These are phyloP conservation scores for Pimpla rufipes DNA, from an alignment of 2,888 invertebrate genomes.

Conservation along the genomic window DNA sequence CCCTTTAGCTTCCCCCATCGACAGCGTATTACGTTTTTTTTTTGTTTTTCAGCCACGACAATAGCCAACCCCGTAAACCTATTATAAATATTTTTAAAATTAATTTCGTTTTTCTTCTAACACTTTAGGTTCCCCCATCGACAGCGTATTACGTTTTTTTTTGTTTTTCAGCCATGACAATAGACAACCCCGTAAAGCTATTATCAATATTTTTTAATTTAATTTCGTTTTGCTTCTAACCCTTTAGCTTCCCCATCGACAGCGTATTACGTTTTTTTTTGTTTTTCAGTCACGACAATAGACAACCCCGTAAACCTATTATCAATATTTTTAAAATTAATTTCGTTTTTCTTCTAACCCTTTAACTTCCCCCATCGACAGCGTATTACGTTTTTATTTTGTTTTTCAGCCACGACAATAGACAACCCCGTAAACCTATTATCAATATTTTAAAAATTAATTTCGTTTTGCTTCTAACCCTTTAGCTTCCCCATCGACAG, in stretches of 20 bases:
- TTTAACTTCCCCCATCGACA: constrained; percentile 12
- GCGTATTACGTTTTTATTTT: not conserved
- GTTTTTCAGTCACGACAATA: too few relatives aligned
- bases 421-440: too few relatives aligned
- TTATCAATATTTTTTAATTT: not conserved
- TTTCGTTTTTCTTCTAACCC: constrained; percentile 8
- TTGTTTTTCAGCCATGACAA: too few relatives aligned
- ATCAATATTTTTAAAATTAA: not conserved
- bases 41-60: too few relatives aligned
- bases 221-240: not conserved
- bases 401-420: too few relatives aligned
- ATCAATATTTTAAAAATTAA: not conserved
- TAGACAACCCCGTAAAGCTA: too few relatives aligned
- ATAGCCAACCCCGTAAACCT: too few relatives aligned
- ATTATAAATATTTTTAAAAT: not conserved
- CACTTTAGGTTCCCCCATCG: constrained; percentile 15
- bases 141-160: not conserved
- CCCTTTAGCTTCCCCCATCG: constrained; percentile 18
- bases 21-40: not conserved
- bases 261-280: constrained; percentile 21
- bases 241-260: constrained; percentile 34
- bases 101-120: not conserved
- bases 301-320: too few relatives aligned
- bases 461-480: constrained; percentile 5
- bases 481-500: constrained; percentile 8